Evolutionary conservation across 2,113 vertebrate genomes (phyloP), one percentile per base, ranked within the genome.

Genomic region (Uria aalge): DNA sequence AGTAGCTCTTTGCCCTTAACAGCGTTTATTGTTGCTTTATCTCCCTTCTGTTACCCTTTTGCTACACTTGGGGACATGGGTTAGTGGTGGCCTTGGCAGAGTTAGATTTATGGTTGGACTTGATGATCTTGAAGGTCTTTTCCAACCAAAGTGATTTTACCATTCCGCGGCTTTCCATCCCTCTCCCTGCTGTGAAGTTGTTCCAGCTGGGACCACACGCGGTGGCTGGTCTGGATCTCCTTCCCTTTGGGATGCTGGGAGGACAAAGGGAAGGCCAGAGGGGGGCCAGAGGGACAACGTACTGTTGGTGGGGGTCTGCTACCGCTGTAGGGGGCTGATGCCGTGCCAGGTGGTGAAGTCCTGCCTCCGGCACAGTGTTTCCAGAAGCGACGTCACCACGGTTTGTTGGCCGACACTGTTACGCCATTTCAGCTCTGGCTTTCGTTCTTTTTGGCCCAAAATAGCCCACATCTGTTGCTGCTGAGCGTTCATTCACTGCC

Each of bases 271-370:
- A 36, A 36, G 36, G 36, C 36, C 36, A 36, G 36, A 36, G 60
- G 76, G 45, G 66, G 52, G 21, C 29, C 32, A 56, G 53, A 27
- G 24, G 47, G 52, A 14, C 2, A 3, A 1, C 0, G 5, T 50
- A 57, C 26, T 38, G 19, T 8, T 36, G 23, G 5, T 34, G 52
- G 26, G 22, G 8, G 1, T 30, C 23, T 91, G 16, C 29, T 71
- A 8, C 34, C 0, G 0, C 9, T 64, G 50, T 5, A 30, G 32
- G 22, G 29, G 55, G 43, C 12, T 47, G 21, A 19, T 43, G 66
- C 29, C 2, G 0, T 4, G 26, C 36, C 1, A 3, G 50, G 11
- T 1, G 4, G 23, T n/a, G 27, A 73, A 73, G 47, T 62, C 36
- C 36, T 52, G 47, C 73, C 74, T 36, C n/a, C 2, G 1, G 22